Base-by-base conservation (phyloP, 2,113 vertebrate genomes). In the Petromus typicus region DNA sequence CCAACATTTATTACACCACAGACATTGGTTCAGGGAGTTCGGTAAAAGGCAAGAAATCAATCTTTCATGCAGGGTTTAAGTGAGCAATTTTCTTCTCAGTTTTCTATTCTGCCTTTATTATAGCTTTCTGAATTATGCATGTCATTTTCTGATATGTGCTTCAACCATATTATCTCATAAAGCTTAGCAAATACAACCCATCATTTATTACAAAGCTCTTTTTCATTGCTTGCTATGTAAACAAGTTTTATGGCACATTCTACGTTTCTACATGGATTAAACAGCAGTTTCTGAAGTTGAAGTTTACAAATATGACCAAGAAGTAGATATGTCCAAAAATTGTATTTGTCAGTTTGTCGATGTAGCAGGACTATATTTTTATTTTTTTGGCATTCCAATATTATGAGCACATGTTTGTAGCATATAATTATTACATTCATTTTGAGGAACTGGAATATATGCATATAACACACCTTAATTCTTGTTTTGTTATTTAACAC, bases 1-100 rank as follows among this genome's bases (percentile, higher is more conserved):
- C 86, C 82, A 95, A 93, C 25, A 91, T 95, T 97, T 97, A 97
- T 98, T 97, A 97, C 66, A 67, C 91, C 92, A 94, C 63, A 97
- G 86, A 92, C 97, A 73, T 75, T 97, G 89, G 63, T 27, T 98
- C 80, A 85, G 83, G 59, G 66, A 97, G 96, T 97, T 97, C 96
- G 94, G 81, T 84, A 57, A 95, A n/a, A 94, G 91, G 93, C 90
- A 95, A 67, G 89, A 98, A 97, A 96, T 97, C 92, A 97, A 92
- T 95, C 95, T 95, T 97, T 96, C 94, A 94, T 75, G 96, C 82
- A 94, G 73, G 96, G 95, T 83, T 78, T 2, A 16, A 95, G 57
- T 63, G 83, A 96, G 89, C n/a, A 94, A 93, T 66, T 63, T 96
- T 97, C 66, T 81, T 88, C 69, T 80, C 71, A 86, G 45, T 73